phyloP scores from a whole-genome alignment of 2,113 vertebrate genomes.

The Aspidoscelis tigris region DNA sequence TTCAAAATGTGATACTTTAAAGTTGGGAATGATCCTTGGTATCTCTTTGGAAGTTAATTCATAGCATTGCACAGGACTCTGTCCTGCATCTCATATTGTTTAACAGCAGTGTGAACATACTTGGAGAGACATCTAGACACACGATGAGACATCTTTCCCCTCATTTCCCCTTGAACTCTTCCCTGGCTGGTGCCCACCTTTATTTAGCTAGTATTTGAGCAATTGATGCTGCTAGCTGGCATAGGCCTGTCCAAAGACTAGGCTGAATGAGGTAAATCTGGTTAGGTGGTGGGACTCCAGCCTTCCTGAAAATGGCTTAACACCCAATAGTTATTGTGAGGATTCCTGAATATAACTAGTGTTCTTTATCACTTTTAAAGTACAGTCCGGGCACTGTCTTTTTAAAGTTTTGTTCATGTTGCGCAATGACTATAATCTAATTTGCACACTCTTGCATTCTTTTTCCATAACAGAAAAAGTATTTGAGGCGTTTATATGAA shows the following conservation, averaged over 20 bases:
- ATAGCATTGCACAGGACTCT: not conserved
- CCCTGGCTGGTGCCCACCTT: too few species aligned
- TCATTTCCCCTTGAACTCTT: too few species aligned
- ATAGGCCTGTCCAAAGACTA: too few species aligned
- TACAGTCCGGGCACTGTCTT: not conserved
- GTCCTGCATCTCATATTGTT: not conserved
- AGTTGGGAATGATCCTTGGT: not conserved
- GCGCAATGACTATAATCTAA: not conserved
- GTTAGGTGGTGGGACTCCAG: too few species aligned
- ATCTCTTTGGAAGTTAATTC: not conserved
- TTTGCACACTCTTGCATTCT: not conserved
- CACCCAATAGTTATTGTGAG: too few species aligned
- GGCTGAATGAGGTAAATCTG: too few species aligned
- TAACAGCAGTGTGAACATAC: not conserved
- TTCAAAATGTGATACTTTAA: not conserved
- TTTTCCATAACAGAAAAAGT: constrained; percentile 80
- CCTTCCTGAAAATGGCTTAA: too few species aligned
- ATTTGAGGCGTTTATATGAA: constrained; percentile 88
- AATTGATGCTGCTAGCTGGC: too few species aligned
- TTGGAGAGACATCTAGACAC: not conserved
- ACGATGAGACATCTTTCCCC: too few species aligned
- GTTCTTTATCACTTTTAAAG: too few species aligned
- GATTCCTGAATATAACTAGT: too few species aligned
- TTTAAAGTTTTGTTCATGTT: not conserved
- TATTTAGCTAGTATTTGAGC: too few species aligned